Percentiles rank a stretch among this genome's conserved stretches.
Conservation (phyloP, 1,140 invertebrate genomes). For the Drosophila nannoptera region DNA sequence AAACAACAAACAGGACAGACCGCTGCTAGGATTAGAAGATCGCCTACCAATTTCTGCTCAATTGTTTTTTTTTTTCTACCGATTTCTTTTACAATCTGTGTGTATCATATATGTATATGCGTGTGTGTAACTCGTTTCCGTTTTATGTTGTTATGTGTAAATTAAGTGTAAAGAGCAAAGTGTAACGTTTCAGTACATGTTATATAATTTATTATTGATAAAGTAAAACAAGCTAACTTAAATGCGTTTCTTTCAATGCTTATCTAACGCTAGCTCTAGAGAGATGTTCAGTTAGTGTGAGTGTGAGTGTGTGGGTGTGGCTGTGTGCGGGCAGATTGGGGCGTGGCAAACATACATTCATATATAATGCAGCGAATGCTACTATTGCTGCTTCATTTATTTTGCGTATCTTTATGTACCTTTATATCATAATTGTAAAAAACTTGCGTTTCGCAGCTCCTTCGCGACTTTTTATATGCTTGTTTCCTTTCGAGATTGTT, state of each 20-base stretch:
- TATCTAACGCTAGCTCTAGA: conserved; percentile 34
- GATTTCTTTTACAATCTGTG: conserved; percentile 8
- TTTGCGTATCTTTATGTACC: conserved; percentile 1
- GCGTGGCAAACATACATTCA: conserved; percentile 8
- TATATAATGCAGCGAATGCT: conserved; percentile 11
- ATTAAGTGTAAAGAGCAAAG: conserved; percentile 47
- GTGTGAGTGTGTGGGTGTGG: neutral
- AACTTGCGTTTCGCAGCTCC: conserved; percentile 22
- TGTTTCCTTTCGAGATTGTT: conserved; percentile 12
- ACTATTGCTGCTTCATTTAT: conserved; percentile 19
- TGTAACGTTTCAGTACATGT: conserved; percentile 70
- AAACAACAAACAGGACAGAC: neutral
- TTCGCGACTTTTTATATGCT: conserved; percentile 9
- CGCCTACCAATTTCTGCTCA: conserved; percentile 28
- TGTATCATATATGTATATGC: neutral
- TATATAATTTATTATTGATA: conserved; percentile 76
- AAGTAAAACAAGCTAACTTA: conserved; percentile 69
- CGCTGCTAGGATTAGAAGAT: neutral
- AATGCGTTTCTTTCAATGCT: conserved; percentile 43
- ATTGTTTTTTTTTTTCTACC: conserved; percentile 20
- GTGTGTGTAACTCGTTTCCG: neutral
- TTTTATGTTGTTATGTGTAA: conserved; percentile 58
- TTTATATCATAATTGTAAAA: conserved; percentile 37
- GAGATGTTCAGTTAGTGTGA: neutral
- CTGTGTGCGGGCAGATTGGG: neutral